Percentiles rank a stretch among this genome's conserved stretches.
phyloP scores from a whole-genome alignment of 1,140 invertebrate genomes.

The Diorhabda sublineata region DNA sequence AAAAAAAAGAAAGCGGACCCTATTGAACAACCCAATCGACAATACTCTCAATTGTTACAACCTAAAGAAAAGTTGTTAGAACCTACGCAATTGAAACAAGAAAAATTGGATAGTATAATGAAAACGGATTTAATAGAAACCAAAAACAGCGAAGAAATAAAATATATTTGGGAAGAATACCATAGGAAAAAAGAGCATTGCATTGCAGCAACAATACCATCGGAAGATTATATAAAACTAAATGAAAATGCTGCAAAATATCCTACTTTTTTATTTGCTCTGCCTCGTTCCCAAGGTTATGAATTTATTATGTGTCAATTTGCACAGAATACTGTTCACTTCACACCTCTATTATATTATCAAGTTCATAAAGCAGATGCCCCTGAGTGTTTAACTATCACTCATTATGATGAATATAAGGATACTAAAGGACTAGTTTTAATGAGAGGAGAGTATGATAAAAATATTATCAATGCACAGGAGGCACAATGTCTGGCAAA shows the following conservation, averaged over 20 bases:
- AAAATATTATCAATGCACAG: slow-evolving; percentile 67
- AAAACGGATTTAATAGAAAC: slow-evolving; percentile 73
- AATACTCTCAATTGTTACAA: slow-evolving; percentile 54
- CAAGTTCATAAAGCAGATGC: slow-evolving; percentile 89
- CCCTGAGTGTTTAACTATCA: slow-evolving; percentile 80
- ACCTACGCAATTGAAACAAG: slow-evolving; percentile 46
- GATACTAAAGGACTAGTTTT: slow-evolving; percentile 75
- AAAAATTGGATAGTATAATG: slow-evolving; percentile 67
- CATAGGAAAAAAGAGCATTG: slow-evolving; percentile 70
- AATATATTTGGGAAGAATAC: slow-evolving; percentile 75
- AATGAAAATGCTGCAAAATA: slow-evolving; percentile 55
- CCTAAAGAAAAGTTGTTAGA: slow-evolving; percentile 48
- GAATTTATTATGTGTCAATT: slow-evolving; percentile 85
- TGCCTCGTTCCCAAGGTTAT: slow-evolving; percentile 79
- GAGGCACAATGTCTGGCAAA: slow-evolving; percentile 84
- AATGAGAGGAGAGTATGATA: slow-evolving; percentile 86
- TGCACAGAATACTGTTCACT: slow-evolving; percentile 70
- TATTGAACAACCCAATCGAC: slow-evolving; percentile 23
- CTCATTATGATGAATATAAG: slow-evolving; percentile 76
- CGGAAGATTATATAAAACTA: slow-evolving; percentile 57
- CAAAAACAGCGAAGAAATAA: slow-evolving; percentile 70
- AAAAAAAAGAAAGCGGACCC: slow-evolving; percentile 47
- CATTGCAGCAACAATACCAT: slow-evolving; percentile 66
- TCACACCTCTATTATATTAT: slow-evolving; percentile 82
- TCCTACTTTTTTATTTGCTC: slow-evolving; percentile 74